A percentile compares a stretch with the other conserved stretches of the same genome.
These are phyloP conservation scores for Orchesella cincta DNA, from an alignment of 1,140 invertebrate species.

Conservation along the genomic window DNA sequence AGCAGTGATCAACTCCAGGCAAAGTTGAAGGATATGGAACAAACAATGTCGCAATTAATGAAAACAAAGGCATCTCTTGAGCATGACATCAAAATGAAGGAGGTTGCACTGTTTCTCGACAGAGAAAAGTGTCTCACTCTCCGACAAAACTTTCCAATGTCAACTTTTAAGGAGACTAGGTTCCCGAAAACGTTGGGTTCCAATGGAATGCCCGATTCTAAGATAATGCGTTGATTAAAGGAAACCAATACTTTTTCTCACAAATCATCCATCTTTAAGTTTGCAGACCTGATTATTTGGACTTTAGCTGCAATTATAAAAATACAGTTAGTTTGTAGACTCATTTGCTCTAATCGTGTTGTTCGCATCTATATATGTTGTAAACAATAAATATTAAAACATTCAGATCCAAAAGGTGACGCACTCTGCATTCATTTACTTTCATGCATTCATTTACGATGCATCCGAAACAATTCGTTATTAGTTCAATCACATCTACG, in stretches of 20 bases:
- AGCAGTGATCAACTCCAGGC: constrained; percentile 35
- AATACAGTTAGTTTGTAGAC: no score
- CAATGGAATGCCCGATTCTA: constrained; percentile 21
- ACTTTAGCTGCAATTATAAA: no score
- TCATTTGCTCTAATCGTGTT: no score
- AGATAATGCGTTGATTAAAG: not conserved
- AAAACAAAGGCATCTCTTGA: constrained; percentile 35
- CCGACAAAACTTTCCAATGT: constrained; percentile 44
- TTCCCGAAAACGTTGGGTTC: not conserved
- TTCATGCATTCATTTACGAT: no score
- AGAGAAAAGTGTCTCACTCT: constrained; percentile 44
- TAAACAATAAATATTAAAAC: no score
- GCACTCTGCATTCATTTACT: no score
- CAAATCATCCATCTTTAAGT: no score
- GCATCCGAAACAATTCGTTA: no score
- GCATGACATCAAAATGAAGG: constrained; percentile 44
- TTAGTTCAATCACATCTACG: no score
- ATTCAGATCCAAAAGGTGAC: no score
- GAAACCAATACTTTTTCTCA: not conserved
- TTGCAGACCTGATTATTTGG: no score
- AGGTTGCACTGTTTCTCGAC: constrained; percentile 43
- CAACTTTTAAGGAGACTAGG: constrained; percentile 38
- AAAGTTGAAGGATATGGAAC: constrained; percentile 36
- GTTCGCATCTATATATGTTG: no score
- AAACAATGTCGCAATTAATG: constrained; percentile 18